A percentile compares a stretch with the other conserved stretches of the same genome.
Conservation (phyloP, 64 coral and sea anemone genomes). For the Hydrozoanthus tunicans region DNA sequence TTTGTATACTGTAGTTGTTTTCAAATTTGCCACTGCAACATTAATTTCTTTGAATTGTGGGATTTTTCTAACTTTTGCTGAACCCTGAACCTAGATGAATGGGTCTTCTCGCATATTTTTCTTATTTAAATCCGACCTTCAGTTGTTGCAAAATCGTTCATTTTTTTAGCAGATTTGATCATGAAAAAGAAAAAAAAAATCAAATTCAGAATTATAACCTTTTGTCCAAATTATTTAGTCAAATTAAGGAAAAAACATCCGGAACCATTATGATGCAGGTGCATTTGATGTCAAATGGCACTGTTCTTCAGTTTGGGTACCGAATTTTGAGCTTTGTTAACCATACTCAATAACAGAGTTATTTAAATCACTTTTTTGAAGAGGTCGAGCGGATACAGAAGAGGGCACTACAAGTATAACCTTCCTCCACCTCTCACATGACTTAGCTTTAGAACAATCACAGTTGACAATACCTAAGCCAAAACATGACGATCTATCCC, state of each 20-base stretch:
- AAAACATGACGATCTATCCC: slow-evolving; percentile 15
- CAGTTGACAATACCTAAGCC: slow-evolving; percentile 18
- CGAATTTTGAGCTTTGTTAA: background rate
- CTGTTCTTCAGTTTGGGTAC: slow-evolving; percentile 4
- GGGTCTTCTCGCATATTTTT: too few relatives aligned
- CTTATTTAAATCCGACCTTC: too few relatives aligned
- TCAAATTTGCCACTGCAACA: too few relatives aligned
- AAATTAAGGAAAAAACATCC: slow-evolving; percentile 2
- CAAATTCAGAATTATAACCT: background rate
- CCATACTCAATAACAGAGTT: background rate
- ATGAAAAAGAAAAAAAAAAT: too few relatives aligned
- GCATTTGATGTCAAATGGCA: background rate
- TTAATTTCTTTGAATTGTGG: too few relatives aligned
- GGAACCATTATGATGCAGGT: slow-evolving; percentile 9
- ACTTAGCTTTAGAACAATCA: background rate
- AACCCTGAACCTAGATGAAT: too few relatives aligned
- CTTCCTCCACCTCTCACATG: background rate
- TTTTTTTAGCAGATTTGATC: too few relatives aligned
- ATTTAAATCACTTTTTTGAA: background rate
- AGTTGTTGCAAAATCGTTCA: too few relatives aligned
- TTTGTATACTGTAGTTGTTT: too few relatives aligned
- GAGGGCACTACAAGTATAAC: slow-evolving; percentile 29
- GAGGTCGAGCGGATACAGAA: slow-evolving; percentile 31
- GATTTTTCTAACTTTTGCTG: too few relatives aligned
- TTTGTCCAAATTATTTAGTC: background rate